These are phyloP conservation scores for Aricia agestis DNA, from an alignment of 1,140 invertebrate species.

Conservation along the genomic window DNA sequence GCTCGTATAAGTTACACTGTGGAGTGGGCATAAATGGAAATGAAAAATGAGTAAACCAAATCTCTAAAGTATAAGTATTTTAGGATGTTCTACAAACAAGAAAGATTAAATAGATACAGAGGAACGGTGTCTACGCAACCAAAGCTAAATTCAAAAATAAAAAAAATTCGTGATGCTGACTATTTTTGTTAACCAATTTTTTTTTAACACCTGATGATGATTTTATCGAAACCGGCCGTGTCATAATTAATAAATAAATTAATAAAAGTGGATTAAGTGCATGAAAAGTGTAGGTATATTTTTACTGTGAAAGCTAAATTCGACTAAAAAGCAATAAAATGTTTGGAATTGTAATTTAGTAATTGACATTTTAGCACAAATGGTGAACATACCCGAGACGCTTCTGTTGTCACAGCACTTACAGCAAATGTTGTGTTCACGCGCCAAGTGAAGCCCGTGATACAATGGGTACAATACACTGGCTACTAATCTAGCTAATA, in stretches of 20 bases:
- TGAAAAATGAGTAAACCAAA: too few species aligned
- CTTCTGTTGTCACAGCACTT: constrained; percentile 3
- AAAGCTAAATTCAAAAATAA: background rate
- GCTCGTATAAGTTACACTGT: too few species aligned
- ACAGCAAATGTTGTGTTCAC: background rate
- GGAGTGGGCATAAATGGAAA: too few species aligned
- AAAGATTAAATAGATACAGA: background rate
- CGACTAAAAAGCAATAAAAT: background rate
- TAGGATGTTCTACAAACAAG: too few species aligned
- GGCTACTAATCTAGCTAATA: background rate
- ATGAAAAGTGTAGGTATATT: too few species aligned
- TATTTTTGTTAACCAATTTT: too few species aligned
- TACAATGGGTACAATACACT: background rate
- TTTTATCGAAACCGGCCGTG: too few species aligned
- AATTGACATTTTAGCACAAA: background rate
- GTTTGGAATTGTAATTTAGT: background rate
- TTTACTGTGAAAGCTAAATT: background rate
- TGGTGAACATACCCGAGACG: constrained; percentile 9
- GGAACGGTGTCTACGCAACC: background rate
- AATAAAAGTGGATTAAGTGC: too few species aligned
- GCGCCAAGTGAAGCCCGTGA: constrained; percentile 5
- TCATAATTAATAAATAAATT: too few species aligned
- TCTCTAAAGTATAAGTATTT: too few species aligned
- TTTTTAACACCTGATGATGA: too few species aligned
- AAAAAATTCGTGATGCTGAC: too few species aligned